Conservation (phyloP, 2,888 invertebrate species). For the Uloborus plumipes region DNA sequence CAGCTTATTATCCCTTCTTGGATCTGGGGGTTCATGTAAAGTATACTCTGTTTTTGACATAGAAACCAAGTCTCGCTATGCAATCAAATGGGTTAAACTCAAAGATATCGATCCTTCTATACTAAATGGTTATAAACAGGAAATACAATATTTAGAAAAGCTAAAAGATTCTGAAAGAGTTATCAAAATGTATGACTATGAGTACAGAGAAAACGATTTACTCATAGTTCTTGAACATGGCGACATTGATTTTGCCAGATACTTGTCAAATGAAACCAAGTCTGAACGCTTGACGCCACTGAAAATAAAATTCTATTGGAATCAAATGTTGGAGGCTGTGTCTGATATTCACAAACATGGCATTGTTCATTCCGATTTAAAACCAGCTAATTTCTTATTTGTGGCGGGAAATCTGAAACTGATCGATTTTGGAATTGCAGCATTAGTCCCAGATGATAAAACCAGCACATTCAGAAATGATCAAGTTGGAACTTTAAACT, state of each 20-base stretch:
- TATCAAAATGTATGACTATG: slow-evolving; percentile 85
- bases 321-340: slow-evolving; percentile 92
- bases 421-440: slow-evolving; percentile 97
- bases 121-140: slow-evolving; percentile 87
- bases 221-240: slow-evolving; percentile 94
- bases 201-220: slow-evolving; percentile 79
- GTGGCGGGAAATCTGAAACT: slow-evolving; percentile 88
- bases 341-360: slow-evolving; percentile 90
- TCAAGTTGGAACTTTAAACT: slow-evolving; percentile 85
- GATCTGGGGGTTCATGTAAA: slow-evolving; percentile 66
- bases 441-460: slow-evolving; percentile 86
- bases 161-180: slow-evolving; percentile 87
- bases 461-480: slow-evolving; percentile 87
- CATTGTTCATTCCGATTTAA: slow-evolving; percentile 96
- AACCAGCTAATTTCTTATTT: slow-evolving; percentile 95
- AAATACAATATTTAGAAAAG: slow-evolving; percentile 84
- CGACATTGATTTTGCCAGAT: slow-evolving; percentile 86
- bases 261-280: slow-evolving; percentile 74
- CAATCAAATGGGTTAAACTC: slow-evolving; percentile 87
- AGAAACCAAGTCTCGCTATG: slow-evolving; percentile 76
- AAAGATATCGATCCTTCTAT: slow-evolving; percentile 79
- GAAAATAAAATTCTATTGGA: slow-evolving; percentile 89
- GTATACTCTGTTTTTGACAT: slow-evolving; percentile 78
- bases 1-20: slow-evolving; percentile 35
- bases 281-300: slow-evolving; percentile 78